Evolutionary conservation across 1,140 invertebrate genomes (phyloP).

Genomic region (Neodiprion lecontei): DNA sequence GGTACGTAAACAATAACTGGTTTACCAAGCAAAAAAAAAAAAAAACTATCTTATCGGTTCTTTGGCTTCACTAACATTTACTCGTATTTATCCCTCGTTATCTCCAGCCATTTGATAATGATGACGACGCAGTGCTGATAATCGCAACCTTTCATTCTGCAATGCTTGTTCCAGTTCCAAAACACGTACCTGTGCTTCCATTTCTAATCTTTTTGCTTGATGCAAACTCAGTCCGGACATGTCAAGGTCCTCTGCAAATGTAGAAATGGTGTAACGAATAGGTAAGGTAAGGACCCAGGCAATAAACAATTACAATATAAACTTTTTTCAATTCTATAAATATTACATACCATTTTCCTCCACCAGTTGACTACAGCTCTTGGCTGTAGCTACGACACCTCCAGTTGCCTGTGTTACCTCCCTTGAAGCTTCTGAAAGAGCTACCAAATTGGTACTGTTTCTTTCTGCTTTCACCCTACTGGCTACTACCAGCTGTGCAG

Average conservation of each 20-base stretch:
- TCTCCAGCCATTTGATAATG: conserved; percentile 90
- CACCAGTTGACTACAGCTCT: conserved; percentile 84
- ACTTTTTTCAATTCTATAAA: background rate
- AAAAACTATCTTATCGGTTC: background rate
- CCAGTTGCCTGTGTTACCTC: conserved; percentile 89
- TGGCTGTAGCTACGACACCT: conserved; percentile 90
- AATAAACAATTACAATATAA: conserved; percentile 19
- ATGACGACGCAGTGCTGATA: conserved; percentile 86
- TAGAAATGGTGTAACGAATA: conserved; percentile 25
- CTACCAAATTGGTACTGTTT: conserved; percentile 77
- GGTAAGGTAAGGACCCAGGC: conserved; percentile 19
- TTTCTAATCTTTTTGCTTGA: conserved; percentile 93
- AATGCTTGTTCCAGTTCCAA: conserved; percentile 92
- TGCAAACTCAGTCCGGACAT: conserved; percentile 89
- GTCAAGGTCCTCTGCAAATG: conserved; percentile 82
- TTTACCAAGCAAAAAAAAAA: background rate
- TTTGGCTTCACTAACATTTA: background rate
- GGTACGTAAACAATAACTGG: background rate
- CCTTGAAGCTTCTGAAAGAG: conserved; percentile 84
- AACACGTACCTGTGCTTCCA: conserved; percentile 93
- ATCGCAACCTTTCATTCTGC: conserved; percentile 82
- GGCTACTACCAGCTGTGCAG: conserved; percentile 95
- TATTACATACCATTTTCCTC: conserved; percentile 77
- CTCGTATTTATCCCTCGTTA: conserved; percentile 62
- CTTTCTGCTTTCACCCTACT: conserved; percentile 90